Evolutionary conservation across 2,113 vertebrate genomes (phyloP), one percentile per base, ranked within the genome.

Genomic region (Chrysochloris asiatica): DNA sequence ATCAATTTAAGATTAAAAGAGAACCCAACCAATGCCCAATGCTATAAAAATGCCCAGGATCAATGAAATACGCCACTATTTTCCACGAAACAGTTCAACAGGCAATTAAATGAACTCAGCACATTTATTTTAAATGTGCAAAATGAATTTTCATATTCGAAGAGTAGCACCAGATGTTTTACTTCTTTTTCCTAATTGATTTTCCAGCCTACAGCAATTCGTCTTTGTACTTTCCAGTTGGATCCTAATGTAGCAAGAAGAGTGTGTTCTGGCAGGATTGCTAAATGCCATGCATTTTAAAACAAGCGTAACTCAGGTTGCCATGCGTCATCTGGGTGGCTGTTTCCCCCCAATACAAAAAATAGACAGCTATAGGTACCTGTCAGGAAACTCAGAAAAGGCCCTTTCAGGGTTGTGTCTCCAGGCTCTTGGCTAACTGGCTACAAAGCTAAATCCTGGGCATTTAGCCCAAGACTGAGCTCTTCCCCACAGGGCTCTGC

Each of bases 111-210:
- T 86, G 83, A 95, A 95, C 77, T 95, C 93, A 90, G 80, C 86
- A 92, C 80, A 89, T 93, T 96, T 94, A 88, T 95, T 96, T 95
- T 88, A 93, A 96, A 94, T 93, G 94, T 93, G 93, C 91, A 95
- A 96, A 96, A 96, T 95, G 93, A 94, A 94, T 94, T 93, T 95
- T 96, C 94, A 90, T 94, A 95, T 94, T 61, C 80, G 88, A 82
- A 83, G 89, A 96, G 91, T 95, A 93, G 90, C 94, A 95, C 94
- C 96, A 96, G 96, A 96, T 95, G 95, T 96, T 95, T 93, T 92
- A 90, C 93, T 89, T 95, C 90, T 81, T 90, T 94, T 82, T 86
- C 92, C 92, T 96, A 96, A 96, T 96, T 96, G 95, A 95, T 91
- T 96, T 95, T 96, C 91, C 95, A 96, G 94, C 83, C 95, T 92